phyloP scores from a whole-genome alignment of 2,113 vertebrate species.

The Trachemys scripta region DNA sequence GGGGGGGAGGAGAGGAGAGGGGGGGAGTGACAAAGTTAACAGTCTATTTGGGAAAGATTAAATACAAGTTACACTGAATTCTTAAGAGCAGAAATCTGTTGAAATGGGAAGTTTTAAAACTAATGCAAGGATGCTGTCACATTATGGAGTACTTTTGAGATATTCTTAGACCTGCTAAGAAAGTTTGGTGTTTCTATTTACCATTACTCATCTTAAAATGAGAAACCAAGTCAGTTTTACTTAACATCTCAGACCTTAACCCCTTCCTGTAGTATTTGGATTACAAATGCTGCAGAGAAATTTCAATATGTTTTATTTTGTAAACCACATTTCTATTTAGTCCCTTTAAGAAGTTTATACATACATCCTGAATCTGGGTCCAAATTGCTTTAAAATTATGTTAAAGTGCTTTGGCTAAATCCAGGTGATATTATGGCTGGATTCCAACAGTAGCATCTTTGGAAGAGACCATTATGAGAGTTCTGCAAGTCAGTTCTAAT shows the following conservation, averaged over 20 bases:
- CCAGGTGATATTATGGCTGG: fast-evolving
- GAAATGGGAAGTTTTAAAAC: not conserved
- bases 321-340: not conserved
- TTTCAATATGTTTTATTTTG: not conserved
- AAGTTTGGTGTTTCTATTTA: not conserved
- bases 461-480: not conserved
- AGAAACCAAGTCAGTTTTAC: no score
- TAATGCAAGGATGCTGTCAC: not conserved
- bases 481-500: not conserved
- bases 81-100: not conserved
- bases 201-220: not conserved
- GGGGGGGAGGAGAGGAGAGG: not conserved
- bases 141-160: not conserved
- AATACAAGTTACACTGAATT: not conserved
- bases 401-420: not conserved
- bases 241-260: not conserved
- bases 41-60: not conserved
- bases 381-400: not conserved
- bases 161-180: not conserved
- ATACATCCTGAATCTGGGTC: not conserved
- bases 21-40: not conserved
- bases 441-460: not conserved
- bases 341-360: not conserved
- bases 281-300: not conserved
- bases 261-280: not conserved